A percentile compares a stretch with the other conserved stretches of the same genome.
Conservation (phyloP, 2,888 invertebrate species). For the Ectobius pallidus region DNA sequence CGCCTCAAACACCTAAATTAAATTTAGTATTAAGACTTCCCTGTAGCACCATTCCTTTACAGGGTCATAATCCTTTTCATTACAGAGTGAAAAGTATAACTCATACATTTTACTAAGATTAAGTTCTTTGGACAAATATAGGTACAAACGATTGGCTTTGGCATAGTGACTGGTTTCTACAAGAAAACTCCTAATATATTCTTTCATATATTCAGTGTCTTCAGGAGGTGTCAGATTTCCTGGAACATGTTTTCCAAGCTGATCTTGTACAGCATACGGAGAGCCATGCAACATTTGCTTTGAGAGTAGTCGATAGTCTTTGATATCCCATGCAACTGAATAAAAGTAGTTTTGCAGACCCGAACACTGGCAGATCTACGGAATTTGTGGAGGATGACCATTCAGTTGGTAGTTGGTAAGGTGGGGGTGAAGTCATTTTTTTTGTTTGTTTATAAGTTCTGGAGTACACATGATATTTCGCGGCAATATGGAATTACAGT, state of each 20-base stretch:
- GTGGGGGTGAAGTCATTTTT: too few relatives aligned
- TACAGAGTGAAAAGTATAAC: not conserved
- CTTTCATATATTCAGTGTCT: not conserved
- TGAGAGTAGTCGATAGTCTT: slow-evolving; percentile 1
- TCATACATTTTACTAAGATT: slow-evolving; percentile 2
- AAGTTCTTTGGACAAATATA: not conserved
- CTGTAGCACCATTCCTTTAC: slow-evolving; percentile 7
- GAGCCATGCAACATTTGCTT: not conserved
- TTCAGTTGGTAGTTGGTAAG: too few relatives aligned
- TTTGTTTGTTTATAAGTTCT: too few relatives aligned
- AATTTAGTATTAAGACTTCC: not conserved
- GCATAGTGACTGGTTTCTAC: not conserved
- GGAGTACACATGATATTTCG: too few relatives aligned
- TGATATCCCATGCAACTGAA: too few relatives aligned
- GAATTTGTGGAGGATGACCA: too few relatives aligned
- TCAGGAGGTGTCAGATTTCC: not conserved
- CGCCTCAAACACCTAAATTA: not conserved
- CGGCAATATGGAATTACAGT: too few relatives aligned
- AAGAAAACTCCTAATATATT: not conserved
- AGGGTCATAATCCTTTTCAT: not conserved
- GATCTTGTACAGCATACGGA: not conserved
- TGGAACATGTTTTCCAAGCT: slow-evolving; percentile 4
- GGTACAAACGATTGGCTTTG: not conserved
- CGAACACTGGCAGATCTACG: too few relatives aligned
- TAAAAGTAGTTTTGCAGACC: too few relatives aligned